Conservation (phyloP, 2,113 vertebrate genomes). For the Piprites chloris region DNA sequence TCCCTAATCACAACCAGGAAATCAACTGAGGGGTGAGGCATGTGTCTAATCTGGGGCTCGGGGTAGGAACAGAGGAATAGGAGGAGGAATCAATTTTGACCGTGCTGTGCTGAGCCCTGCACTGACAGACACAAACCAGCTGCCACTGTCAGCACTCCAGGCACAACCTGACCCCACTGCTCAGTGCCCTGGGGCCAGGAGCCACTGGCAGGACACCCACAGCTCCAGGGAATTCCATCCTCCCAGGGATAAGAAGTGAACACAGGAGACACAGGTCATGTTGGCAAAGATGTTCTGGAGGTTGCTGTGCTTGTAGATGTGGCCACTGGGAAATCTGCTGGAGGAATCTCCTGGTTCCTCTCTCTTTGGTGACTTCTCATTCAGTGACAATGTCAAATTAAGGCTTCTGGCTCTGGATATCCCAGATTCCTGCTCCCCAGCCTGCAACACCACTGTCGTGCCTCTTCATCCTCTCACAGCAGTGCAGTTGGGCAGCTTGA, state of each 20-base stretch:
- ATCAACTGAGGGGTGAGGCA: neutral
- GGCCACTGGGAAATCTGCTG: neutral
- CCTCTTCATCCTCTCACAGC: neutral
- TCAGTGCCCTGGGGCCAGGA: neutral
- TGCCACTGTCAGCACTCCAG: neutral
- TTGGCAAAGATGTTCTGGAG: neutral
- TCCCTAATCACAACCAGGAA: slow-evolving; percentile 44
- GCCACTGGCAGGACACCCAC: rapidly evolving
- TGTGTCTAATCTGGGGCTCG: slow-evolving; percentile 34
- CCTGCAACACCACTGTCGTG: neutral
- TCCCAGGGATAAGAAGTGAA: neutral
- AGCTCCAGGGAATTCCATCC: neutral
- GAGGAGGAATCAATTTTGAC: slow-evolving; percentile 55
- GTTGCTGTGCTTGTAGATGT: rapidly evolving
- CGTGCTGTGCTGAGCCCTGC: neutral
- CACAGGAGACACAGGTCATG: rapidly evolving
- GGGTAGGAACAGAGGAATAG: slow-evolving; percentile 7
- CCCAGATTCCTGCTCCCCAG: neutral
- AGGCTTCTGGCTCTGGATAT: neutral
- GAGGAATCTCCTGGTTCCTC: neutral
- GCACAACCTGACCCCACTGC: neutral
- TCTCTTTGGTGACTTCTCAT: neutral
- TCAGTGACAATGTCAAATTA: rapidly evolving
- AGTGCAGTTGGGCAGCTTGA: neutral
- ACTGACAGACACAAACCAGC: slow-evolving; percentile 41